These are phyloP conservation scores for Nemurella pictetii DNA, from an alignment of 2,888 invertebrate species.

Conservation along the genomic window DNA sequence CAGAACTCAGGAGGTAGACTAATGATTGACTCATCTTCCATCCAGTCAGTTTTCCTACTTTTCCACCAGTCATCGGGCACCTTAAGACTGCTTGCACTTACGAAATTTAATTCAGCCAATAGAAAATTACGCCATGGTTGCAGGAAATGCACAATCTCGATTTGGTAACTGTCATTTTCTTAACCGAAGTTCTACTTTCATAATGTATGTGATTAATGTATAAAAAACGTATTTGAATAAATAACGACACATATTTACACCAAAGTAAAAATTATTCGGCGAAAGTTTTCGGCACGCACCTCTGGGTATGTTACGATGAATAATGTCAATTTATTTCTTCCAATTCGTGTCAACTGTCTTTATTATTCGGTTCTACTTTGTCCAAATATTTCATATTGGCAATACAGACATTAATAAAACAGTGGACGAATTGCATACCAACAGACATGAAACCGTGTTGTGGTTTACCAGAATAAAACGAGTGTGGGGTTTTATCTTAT, in stretches of 20 bases:
- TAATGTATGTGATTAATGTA: neutral
- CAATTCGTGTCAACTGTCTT: neutral
- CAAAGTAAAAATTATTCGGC: neutral
- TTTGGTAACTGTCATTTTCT: neutral
- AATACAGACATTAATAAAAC: neutral
- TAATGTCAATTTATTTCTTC: neutral
- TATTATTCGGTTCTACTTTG: neutral
- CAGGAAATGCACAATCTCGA: neutral
- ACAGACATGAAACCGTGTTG: no score
- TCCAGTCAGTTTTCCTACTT: no score
- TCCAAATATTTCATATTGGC: neutral
- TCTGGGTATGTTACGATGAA: neutral
- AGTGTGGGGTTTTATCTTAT: neutral
- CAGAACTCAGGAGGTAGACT: no score
- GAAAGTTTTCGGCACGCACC: neutral
- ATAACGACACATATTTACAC: neutral
- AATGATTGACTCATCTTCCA: no score
- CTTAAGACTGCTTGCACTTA: no score
- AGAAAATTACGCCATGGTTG: neutral
- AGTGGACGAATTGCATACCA: neutral
- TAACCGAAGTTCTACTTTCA: neutral
- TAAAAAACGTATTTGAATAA: neutral
- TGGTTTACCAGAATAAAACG: neutral
- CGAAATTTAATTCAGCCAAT: neutral
- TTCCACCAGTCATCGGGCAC: no score